Evolutionary conservation across 1,140 invertebrate genomes (phyloP).

Genomic region (Limonius californicus): DNA sequence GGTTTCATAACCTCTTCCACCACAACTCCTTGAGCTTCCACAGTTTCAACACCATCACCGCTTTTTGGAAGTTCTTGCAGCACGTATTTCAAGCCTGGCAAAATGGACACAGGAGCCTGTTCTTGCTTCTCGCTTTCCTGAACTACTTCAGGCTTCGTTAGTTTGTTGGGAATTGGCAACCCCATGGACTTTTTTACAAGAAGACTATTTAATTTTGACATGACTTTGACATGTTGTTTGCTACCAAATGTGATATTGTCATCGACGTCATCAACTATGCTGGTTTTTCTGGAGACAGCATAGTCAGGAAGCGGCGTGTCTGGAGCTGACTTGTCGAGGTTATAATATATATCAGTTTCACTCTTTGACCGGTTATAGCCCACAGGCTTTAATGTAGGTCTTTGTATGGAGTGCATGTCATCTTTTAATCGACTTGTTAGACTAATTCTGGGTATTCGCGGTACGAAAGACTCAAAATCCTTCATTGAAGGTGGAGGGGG

Average conservation of each 20-base stretch:
- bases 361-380: not conserved
- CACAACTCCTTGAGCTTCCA: not conserved
- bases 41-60: not conserved
- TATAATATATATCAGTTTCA: not conserved
- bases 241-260: not conserved
- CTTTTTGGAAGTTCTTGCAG: not conserved
- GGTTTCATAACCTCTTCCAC: conserved; percentile 4
- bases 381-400: not conserved
- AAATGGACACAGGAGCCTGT: no score
- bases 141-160: not conserved
- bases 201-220: not conserved
- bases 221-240: not conserved
- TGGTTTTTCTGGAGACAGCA: not conserved
- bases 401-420: not conserved
- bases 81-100: no score
- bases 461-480: not conserved
- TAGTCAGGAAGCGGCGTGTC: not conserved
- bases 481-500: not conserved
- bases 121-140: not conserved
- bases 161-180: not conserved
- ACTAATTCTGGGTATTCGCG: not conserved
- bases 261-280: not conserved
- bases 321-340: not conserved
- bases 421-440: not conserved
- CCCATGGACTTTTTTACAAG: not conserved